Base-by-base conservation (phyloP, 1,140 invertebrate species). In the Drosophila equinoxialis region DNA sequence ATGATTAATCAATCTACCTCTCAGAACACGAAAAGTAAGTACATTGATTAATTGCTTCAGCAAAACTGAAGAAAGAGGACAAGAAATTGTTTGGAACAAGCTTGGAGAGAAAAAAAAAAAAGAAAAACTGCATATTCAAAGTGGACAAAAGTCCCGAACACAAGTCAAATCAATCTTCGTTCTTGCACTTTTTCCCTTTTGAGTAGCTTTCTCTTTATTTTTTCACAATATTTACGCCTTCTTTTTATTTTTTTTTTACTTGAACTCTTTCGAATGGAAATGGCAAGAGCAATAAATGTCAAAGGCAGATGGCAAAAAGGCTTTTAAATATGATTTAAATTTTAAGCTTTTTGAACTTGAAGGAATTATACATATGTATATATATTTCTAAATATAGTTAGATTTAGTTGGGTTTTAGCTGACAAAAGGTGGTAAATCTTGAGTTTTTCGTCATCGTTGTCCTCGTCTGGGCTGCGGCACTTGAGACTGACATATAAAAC, bases 401-500 rank as follows among this genome's bases (percentile, higher is more conserved):
- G 14, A 48, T 51, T 23, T 11, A 23, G 45, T 51, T 23, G 6
- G 30, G 17, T 51, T 51, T 51, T 23, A 51, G 45, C 45, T 51
- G 8, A 59, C 41, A 68, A 61, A 67, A 68, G 68, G 64, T 71
- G 23, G 42, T 20, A 65, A 30, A 23, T 59, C 60, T 78, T 59
- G 60, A 71, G 72, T 78, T 51, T 51, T 51, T 39, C 48, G 51
- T 58, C 65, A 51, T 69, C 69, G 33, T 74, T 70, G 58, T 69
- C 68, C 74, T 76, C 75, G 82, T 86, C 82, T 86, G 79, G 83
- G 83, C 65, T 58, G 70, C 73, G 77, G 57, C 67, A 82, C 82
- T 86, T 79, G 82, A 86, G 83, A 86, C 82, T 86, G 82, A 86
- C 75, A 87, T 81, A 84, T 83, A 82, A 78, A 86, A 77, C 76